phyloP scores from a whole-genome alignment of 2,888 invertebrate genomes.

The Lumbricus terrestris region DNA sequence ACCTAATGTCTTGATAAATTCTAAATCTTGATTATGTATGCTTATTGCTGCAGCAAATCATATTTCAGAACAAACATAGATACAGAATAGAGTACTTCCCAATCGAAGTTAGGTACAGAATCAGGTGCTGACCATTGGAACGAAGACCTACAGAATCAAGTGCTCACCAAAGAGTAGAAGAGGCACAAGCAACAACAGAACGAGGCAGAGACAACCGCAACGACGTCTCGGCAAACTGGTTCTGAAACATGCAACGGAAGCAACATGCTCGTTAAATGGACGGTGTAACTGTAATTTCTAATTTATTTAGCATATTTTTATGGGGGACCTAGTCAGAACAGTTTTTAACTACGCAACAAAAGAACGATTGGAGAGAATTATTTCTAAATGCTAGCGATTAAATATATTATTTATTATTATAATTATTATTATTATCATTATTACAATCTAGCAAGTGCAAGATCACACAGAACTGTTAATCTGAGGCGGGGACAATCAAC shows the following conservation, averaged over 20 bases:
- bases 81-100: neutral
- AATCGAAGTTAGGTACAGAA: too few species aligned
- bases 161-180: slow-evolving; percentile 24
- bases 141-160: neutral
- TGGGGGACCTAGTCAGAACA: neutral
- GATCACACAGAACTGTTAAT: too few species aligned
- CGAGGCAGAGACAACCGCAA: slow-evolving; percentile 26
- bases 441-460: too few species aligned
- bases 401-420: too few species aligned
- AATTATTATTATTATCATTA: too few species aligned
- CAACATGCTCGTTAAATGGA: neutral
- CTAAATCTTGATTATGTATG: too few species aligned
- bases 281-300: neutral
- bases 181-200: slow-evolving; percentile 20
- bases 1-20: neutral
- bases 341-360: neutral
- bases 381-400: too few species aligned
- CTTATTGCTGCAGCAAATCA: too few species aligned
- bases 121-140: too few species aligned
- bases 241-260: neutral
- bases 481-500: too few species aligned
- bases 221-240: slow-evolving; percentile 6
- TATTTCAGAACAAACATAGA: too few species aligned
- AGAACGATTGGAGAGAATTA: too few species aligned
- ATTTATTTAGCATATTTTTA: neutral